A percentile compares a stretch with the other conserved stretches of the same genome.
Conservation (phyloP, 2,113 vertebrate genomes). For the Orthonyx spaldingii region DNA sequence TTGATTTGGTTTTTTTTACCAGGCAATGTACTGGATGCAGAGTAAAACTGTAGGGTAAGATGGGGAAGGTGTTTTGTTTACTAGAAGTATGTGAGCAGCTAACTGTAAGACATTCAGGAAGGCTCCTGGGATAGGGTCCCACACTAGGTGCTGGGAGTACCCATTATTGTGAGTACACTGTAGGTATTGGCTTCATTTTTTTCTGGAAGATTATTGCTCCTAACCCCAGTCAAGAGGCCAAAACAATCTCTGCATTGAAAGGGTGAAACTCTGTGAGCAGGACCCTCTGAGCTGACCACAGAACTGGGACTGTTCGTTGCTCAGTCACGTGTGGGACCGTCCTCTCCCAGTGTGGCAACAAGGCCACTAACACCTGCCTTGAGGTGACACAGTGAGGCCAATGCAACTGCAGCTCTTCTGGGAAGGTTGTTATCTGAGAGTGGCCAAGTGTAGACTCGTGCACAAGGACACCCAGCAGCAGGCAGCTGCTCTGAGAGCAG, state of each 20-base stretch:
- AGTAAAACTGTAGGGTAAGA: background rate
- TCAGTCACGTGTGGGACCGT: fast-evolving
- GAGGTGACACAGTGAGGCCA: fast-evolving
- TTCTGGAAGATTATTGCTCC: background rate
- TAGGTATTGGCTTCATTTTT: background rate
- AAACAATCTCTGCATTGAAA: background rate
- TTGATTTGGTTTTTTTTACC: background rate
- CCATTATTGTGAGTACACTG: background rate
- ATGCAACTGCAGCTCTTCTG: background rate
- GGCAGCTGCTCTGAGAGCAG: background rate
- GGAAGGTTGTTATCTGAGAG: fast-evolving
- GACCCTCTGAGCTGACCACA: background rate
- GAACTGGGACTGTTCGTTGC: fast-evolving
- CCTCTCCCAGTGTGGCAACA: background rate
- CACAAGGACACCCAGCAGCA: background rate
- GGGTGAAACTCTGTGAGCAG: background rate
- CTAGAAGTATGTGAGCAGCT: background rate
- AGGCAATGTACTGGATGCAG: background rate
- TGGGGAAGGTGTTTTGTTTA: background rate
- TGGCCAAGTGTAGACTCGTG: fast-evolving
- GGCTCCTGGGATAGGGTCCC: background rate
- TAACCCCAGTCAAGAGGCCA: background rate
- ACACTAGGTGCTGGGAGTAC: background rate
- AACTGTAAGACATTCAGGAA: background rate
- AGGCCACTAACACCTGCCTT: background rate